These are phyloP conservation scores for Osmerus eperlanus DNA, from an alignment of 2,113 vertebrate species.

Conservation along the genomic window DNA sequence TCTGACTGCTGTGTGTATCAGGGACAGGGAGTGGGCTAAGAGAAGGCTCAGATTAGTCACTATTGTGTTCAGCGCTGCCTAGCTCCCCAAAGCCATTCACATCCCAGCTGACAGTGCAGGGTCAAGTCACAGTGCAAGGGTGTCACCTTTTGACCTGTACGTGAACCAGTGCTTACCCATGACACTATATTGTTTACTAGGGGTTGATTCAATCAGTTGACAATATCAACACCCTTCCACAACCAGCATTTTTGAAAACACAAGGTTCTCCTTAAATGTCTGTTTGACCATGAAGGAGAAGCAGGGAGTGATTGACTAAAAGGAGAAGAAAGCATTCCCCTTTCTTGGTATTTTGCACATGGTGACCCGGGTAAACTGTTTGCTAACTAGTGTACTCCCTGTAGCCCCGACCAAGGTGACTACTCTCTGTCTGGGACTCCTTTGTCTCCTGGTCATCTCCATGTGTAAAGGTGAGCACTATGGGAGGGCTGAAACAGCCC, in stretches of 20 bases:
- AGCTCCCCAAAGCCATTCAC: constrained; percentile 45
- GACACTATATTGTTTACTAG: constrained; percentile 8
- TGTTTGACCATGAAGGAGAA: background rate
- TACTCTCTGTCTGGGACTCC: background rate
- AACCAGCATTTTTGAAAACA: background rate
- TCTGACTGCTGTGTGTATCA: constrained; percentile 21
- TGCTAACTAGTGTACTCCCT: constrained; percentile 27
- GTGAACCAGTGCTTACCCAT: constrained; percentile 40
- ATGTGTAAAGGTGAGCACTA: constrained; percentile 47
- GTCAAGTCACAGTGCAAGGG: constrained; percentile 28
- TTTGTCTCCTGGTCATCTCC: constrained; percentile 42
- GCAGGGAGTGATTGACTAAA: background rate
- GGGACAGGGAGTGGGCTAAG: constrained; percentile 4
- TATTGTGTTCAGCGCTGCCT: constrained; percentile 31
- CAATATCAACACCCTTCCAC: background rate
- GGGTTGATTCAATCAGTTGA: background rate
- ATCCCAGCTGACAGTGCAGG: constrained; percentile 32
- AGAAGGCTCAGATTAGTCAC: constrained; percentile 32
- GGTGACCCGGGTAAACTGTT: constrained; percentile 6
- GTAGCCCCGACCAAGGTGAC: too few relatives aligned
- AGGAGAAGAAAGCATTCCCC: background rate
- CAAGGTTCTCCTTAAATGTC: too few relatives aligned
- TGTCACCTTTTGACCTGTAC: constrained; percentile 44
- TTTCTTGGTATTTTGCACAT: background rate
- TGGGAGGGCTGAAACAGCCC: constrained; percentile 33